Percentiles rank a stretch among this genome's conserved stretches.
Evolutionary conservation across 2,888 invertebrate species (phyloP).

Genomic region (Drosophila kuntzei): DNA sequence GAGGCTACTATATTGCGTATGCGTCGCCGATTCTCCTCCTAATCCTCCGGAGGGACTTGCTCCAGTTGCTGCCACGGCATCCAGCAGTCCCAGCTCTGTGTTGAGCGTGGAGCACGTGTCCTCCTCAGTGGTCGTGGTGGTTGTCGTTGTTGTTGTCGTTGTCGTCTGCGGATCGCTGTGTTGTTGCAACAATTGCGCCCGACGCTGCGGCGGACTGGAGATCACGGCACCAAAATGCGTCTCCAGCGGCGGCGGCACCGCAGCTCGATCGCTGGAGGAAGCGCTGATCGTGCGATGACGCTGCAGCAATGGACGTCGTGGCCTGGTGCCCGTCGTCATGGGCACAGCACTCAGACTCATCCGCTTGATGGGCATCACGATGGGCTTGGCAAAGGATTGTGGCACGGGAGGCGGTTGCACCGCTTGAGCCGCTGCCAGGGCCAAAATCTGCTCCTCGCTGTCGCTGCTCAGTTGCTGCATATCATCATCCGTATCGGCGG

Average conservation of each 20-base stretch:
- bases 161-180: slow-evolving; percentile 84
- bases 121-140: slow-evolving; percentile 83
- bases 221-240: slow-evolving; percentile 83
- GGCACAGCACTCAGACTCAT: slow-evolving; percentile 65
- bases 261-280: slow-evolving; percentile 77
- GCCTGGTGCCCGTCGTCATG: slow-evolving; percentile 52
- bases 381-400: slow-evolving; percentile 29
- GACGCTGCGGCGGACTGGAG: slow-evolving; percentile 77
- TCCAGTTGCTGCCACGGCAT: slow-evolving; percentile 29
- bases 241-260: slow-evolving; percentile 74
- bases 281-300: slow-evolving; percentile 84
- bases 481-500: slow-evolving; percentile 92
- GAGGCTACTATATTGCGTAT: slow-evolving; percentile 82
- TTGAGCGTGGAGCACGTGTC: slow-evolving; percentile 84
- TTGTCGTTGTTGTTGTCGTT: slow-evolving; percentile 75
- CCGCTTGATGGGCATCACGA: slow-evolving; percentile 64
- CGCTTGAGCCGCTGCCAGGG: slow-evolving; percentile 31
- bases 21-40: slow-evolving; percentile 60
- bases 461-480: slow-evolving; percentile 94
- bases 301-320: slow-evolving; percentile 78
- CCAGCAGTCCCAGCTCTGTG: slow-evolving; percentile 79
- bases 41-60: slow-evolving; percentile 26
- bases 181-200: slow-evolving; percentile 83
- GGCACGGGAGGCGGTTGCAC: slow-evolving; percentile 11
- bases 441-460: slow-evolving; percentile 88